Evolutionary conservation across 2,888 invertebrate species (phyloP), one percentile per base, ranked within the genome.

Genomic region (Drosophila peninsularis): DNA sequence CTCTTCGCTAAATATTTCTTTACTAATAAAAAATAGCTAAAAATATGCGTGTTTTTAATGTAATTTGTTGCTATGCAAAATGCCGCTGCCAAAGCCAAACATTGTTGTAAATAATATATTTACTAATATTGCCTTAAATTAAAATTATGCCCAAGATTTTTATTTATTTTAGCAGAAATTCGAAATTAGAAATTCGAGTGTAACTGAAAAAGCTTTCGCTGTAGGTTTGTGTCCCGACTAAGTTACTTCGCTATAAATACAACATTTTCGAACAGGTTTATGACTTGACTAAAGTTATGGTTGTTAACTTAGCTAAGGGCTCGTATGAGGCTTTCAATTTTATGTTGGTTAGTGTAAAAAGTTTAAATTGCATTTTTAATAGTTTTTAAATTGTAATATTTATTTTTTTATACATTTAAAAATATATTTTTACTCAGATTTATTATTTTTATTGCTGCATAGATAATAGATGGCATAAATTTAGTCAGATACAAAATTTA

Each of bases 21-120:
- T 13, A 62, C 75, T 62, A 77, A 77, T 64, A 71, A 71, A 62
- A 34, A 37, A 53, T 41, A 44, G 17, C 27, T 37, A 9, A 14
- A n/a, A 36, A 32, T 6, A 9, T 58, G 54, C 11, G 54, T 72
- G 62, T 44, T 34, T 47, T 65, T 27, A 41, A 45, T 62, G 21
- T 63, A 37, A 44, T 57, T 58, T 58, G n/a, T 45, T 45, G 50
- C 57, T 55, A 30, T 50, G 32, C 36, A 36, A 62, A 39, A 47
- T 19, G 56, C 37, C 45, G 56, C 62, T 21, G 56, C 56, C 27
- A 32, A 45, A 32, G 30, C 39, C 47, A 17, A 24, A 11, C 3
- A 44, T 36, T 45, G 14, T 45, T 45, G 17, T 27, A 45, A 30
- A 37, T 45, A 36, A 27, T 13, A 37, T 56, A 14, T 47, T 17